Base-by-base conservation (phyloP, 2,888 invertebrate species). In the Monoplex corrugatus region DNA sequence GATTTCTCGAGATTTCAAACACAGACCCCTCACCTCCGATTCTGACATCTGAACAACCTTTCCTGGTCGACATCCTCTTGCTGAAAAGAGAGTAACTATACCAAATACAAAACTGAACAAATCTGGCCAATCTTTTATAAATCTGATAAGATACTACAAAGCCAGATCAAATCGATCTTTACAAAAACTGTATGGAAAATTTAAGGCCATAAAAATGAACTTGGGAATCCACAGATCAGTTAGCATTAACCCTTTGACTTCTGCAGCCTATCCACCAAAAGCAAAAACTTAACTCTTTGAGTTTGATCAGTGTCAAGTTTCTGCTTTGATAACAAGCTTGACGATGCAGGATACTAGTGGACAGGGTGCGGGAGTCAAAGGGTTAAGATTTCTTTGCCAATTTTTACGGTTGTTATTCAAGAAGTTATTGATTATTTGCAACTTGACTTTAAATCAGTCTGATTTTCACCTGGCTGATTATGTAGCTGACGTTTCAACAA, bases 21-120 rank as follows among this genome's bases (percentile, higher is more conserved):
- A 97, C n/a, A 97, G 93, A 16, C 95, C 95, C 50, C 96, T 94
- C 38, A 96, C 96, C 94, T 96, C 96, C 87, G 95, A 94, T 92
- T 97, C 97, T 89, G 97, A 96, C 96, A 97, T 96, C 93, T 97
- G 96, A 28, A 97, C 97, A 75, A 96, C 96, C 93, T 97, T 97
- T 97, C 97, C 98, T 97, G 96, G 99, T 97, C 96, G 98, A 98
- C 96, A 99, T 98, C 97, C 99, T 93, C 97, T 95, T n/a, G 96
- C 97, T 97, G 93, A 80, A 95, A 93, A 50, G n/a, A n/a, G n/a
- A n/a, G n/a, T n/a, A n/a, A n/a, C n/a, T n/a, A n/a, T n/a, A n/a
- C n/a, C 86, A 83, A 90, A 68, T 6, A 72, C 13, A 72, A n/a
- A 28, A 32, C 50, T 23, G 13, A 50, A 50, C 16, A 19, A 2